These are phyloP conservation scores for Regulus satrapa DNA, from an alignment of 2,113 vertebrate species.

Conservation along the genomic window DNA sequence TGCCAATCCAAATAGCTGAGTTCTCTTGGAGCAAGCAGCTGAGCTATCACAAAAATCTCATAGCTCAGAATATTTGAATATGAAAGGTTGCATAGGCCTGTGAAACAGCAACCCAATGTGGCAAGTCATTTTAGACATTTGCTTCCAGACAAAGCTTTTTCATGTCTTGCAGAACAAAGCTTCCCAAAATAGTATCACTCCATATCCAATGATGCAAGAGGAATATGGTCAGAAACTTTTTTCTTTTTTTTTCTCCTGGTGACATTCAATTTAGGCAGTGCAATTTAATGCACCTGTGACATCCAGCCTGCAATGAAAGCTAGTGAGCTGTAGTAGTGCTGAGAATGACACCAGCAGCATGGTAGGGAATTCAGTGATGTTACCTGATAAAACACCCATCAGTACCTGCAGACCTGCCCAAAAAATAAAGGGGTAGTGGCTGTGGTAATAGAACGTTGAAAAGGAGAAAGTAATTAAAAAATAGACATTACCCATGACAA, in stretches of 20 bases:
- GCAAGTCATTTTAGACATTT: neutral
- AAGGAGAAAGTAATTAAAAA: neutral
- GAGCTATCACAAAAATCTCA: neutral
- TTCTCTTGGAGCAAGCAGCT: neutral
- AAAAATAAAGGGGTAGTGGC: neutral
- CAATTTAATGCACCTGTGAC: neutral
- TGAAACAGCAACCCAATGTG: neutral
- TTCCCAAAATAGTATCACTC: neutral
- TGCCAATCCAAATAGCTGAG: neutral
- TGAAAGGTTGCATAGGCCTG: neutral
- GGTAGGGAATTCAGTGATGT: neutral
- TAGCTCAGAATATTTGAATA: neutral
- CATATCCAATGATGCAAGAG: neutral
- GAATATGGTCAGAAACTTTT: neutral
- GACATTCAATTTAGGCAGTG: neutral
- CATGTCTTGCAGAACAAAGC: neutral
- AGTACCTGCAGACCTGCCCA: neutral
- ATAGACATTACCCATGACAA: neutral
- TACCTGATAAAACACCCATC: neutral
- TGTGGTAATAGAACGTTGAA: neutral
- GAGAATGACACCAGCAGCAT: neutral
- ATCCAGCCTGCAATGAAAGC: neutral
- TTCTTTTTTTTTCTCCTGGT: neutral
- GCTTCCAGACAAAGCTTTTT: neutral
- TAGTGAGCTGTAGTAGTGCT: neutral